Evolutionary conservation across 2,888 invertebrate species (phyloP), one percentile per base, ranked within the genome.

Genomic region (Philaethria dido): DNA sequence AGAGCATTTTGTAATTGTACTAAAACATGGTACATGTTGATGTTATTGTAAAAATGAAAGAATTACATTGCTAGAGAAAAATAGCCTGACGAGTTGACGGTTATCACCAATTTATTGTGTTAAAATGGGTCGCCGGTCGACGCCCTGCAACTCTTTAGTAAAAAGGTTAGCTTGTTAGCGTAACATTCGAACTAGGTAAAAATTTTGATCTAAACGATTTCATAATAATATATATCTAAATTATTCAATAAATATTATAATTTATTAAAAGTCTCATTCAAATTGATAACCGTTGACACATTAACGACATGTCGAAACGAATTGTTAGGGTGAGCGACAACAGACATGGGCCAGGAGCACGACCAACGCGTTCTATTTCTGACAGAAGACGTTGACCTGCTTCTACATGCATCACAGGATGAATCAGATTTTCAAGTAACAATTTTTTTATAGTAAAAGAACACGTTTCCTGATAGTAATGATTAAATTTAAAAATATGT

Each of bases 261-360:
- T 39, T 29, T 29, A 57, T 9, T 22, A 22, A 3, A 57, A 22
- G 22, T 22, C 20, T n/a, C 39, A 14, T 18, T 62, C 55, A 69
- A 82, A 86, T 86, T 80, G 87, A 91, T 88, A 86, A 86, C 81
- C 79, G 88, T 84, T 89, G 90, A 91, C 88, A 87, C 82, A 83
- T 89, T 87, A 87, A 91, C 82, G 89, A 87, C 80, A 86, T 84
- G 84, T 85, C 82, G 80, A 81, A 84, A 84, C 79, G 81, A 83
- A 86, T 87, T 81, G 84, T 83, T 85, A 81, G 87, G 81, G 84
- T 81, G 76, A 75, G 78, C 81, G 90, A 81, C 80, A 89, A 91
- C 78, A 87, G 88, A 89, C 85, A 84, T 78, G 80, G 83, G 79
- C 85, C 91, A 89, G 86, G 81, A 82, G 79, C 81, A 75, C 77